These are phyloP conservation scores for Petrocephalus zakoni DNA, from an alignment of 2,113 vertebrate genomes.

Conservation along the genomic window DNA sequence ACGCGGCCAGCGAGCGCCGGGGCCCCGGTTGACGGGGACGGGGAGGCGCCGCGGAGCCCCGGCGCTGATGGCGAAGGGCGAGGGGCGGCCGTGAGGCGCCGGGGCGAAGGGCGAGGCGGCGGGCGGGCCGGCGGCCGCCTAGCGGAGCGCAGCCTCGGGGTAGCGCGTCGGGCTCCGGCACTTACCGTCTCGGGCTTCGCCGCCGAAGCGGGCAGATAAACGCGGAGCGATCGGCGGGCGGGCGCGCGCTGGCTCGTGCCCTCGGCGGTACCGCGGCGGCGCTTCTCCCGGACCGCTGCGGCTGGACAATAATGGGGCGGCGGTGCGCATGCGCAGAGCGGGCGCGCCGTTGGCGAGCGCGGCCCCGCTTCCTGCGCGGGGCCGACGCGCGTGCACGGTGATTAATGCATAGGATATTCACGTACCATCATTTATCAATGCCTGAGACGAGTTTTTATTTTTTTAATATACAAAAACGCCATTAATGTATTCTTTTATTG, in stretches of 20 bases:
- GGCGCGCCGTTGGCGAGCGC: not conserved
- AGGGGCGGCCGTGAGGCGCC: not conserved
- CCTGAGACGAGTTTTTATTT: not conserved
- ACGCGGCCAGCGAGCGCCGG: not conserved
- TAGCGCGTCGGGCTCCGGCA: not conserved
- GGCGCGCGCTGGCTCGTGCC: not conserved
- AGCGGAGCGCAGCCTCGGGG: not conserved
- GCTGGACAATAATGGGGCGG: conserved; percentile 25
- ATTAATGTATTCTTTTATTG: not conserved
- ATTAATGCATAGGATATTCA: not conserved
- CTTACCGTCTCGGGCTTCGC: conserved; percentile 16
- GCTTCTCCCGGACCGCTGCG: conserved; percentile 21
- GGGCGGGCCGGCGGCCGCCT: not conserved
- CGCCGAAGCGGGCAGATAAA: not conserved
- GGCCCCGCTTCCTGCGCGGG: not conserved
- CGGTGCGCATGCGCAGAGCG: conserved; percentile 17
- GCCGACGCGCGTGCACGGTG: not conserved
- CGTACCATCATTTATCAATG: not conserved
- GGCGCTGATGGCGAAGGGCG: not conserved
- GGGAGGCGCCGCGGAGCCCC: not conserved
- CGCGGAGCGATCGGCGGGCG: not conserved
- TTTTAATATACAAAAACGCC: not conserved
- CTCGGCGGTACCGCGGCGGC: not conserved
- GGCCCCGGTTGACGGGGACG: not conserved
- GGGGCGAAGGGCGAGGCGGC: not conserved